These are phyloP conservation scores for Corythornis leucogaster DNA, from an alignment of 2,797 vertebrate species.

Conservation along the genomic window DNA sequence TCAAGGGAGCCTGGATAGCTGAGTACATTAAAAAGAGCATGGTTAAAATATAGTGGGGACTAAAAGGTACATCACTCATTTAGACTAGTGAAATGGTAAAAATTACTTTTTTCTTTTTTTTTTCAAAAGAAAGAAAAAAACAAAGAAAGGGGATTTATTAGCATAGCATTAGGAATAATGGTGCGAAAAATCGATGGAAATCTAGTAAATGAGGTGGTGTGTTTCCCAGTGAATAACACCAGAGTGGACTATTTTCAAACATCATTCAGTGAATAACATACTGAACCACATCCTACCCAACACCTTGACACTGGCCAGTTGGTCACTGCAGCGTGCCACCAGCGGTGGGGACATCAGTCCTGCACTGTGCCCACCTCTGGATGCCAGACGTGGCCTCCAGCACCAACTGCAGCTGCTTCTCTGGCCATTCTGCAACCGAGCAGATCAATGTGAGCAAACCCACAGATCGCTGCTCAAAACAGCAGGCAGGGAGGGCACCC, in stretches of 20 bases:
- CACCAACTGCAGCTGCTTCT: neutral
- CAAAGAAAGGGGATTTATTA: neutral
- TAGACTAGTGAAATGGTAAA: neutral
- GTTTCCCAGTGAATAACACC: neutral
- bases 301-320: neutral
- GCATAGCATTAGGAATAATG: neutral
- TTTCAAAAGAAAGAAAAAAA: neutral
- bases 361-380: fast-evolving
- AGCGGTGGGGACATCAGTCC: fast-evolving
- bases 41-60: neutral
- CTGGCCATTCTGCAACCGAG: neutral
- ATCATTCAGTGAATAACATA: neutral
- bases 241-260: neutral
- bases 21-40: neutral
- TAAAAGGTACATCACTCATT: neutral
- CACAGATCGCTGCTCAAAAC: neutral
- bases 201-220: neutral
- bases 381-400: neutral
- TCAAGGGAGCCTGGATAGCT: neutral
- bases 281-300: fast-evolving
- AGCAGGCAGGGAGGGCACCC: neutral
- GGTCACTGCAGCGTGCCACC: fast-evolving
- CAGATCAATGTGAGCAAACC: fast-evolving
- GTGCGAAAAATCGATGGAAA: neutral
- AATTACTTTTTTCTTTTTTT: neutral